Evolutionary conservation across 1,140 invertebrate species (phyloP), one percentile per base, ranked within the genome.

Genomic region (Tetramorium alpestre): DNA sequence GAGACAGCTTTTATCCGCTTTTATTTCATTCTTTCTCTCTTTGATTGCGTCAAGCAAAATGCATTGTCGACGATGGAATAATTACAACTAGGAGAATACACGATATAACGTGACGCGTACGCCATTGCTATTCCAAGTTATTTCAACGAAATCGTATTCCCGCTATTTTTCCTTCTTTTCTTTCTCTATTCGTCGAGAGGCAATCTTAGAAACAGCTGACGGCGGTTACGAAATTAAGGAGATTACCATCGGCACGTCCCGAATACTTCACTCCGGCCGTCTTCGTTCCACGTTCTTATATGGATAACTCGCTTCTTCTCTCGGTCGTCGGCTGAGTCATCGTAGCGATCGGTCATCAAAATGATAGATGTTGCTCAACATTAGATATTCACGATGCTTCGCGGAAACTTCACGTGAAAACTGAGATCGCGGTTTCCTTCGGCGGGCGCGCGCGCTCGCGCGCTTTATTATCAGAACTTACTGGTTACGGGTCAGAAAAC

Each of bases 151-250:
- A 80, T 86, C 47, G 38, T 47, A 33, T 54, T 51, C 33, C 69
- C 44, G n/a, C 64, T 41, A 56, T 51, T 75, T 49, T 54, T 58
- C 51, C 51, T 49, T 88, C 54, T 72, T 13, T 77, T 11, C 47
- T 62, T 67, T 72, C 41, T 47, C 49, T n/a, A 6, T 65, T 28
- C 16, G 38, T 60, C 44, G 54, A 62, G 54, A 62, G 69, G 67
- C 25, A 73, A 84, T 84, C 69, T 84, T 75, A 84, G 69, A 84
- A 84, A 84, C 80, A 84, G 80, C 80, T 84, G 80, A 84, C 69
- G 69, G 69, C 44, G 67, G 25, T 84, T 84, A 84, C 80, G 69
- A 84, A 84, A 84, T 84, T 75, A 84, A 75, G 38, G 51, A 75
- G 80, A 84, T 84, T 75, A 84, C 56, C 80, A 73, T 84, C 69